Conservation (phyloP, 2,888 invertebrate species). For the Digitonthophagus gazella region DNA sequence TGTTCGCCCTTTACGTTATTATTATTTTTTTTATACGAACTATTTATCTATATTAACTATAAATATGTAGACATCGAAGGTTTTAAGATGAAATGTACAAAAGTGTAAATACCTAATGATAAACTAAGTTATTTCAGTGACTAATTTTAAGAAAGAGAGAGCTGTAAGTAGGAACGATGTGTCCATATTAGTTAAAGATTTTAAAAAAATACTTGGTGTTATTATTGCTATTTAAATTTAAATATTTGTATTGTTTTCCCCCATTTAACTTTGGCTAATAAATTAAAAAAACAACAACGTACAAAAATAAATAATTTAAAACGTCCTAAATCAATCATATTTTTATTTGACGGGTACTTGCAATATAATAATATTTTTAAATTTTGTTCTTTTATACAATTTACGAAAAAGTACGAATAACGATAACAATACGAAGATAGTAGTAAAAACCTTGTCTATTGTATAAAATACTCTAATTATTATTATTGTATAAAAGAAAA, state of each 20-base stretch:
- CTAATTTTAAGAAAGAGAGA: background rate
- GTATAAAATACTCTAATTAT: background rate
- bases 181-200: conserved; percentile 23
- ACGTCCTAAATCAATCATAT: conserved; percentile 32
- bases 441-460: conserved; percentile 3
- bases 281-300: conserved; percentile 7
- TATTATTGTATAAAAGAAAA: conserved; percentile 12
- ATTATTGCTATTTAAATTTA: background rate
- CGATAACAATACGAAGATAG: background rate
- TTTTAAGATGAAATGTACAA: conserved; percentile 23
- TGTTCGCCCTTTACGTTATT: conserved; percentile 1
- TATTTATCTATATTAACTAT: conserved; percentile 12
- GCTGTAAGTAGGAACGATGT: too few species aligned
- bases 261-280: background rate
- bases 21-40: conserved; percentile 8
- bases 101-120: conserved; percentile 21
- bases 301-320: conserved; percentile 19
- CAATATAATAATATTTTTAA: conserved; percentile 43
- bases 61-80: background rate
- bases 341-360: conserved; percentile 47
- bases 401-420: background rate
- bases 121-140: conserved; percentile 21
- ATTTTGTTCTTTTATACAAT: background rate
- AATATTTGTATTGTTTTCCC: background rate
- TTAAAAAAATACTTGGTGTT: conserved; percentile 2